Percentiles rank a stretch among this genome's conserved stretches.
Conservation (phyloP, 1,140 invertebrate genomes). For the Magallana angulata region DNA sequence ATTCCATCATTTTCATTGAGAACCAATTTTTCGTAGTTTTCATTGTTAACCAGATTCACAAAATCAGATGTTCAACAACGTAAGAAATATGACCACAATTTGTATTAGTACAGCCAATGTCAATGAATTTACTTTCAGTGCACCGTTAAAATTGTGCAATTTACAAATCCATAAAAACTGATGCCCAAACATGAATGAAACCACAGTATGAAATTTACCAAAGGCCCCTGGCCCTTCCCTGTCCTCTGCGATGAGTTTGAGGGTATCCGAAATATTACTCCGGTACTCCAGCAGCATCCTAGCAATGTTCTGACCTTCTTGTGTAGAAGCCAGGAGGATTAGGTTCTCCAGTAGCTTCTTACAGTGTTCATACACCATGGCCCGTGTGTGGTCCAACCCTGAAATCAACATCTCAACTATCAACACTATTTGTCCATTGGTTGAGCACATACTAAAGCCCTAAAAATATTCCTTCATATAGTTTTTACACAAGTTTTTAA, state of each 20-base stretch:
- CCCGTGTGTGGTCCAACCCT: conserved; percentile 86
- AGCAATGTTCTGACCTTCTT: conserved; percentile 94
- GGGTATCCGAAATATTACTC: conserved; percentile 71
- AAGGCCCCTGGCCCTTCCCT: conserved; percentile 61
- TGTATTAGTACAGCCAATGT: too few relatives aligned
- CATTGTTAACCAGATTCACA: too few relatives aligned
- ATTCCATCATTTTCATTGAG: too few relatives aligned
- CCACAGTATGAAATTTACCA: conserved; percentile 24
- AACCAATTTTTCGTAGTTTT: too few relatives aligned
- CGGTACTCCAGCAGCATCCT: conserved; percentile 91
- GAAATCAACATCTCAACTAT: conserved; percentile 5
- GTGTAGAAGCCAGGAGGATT: conserved; percentile 91
- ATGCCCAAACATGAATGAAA: too few relatives aligned
- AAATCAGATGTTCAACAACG: too few relatives aligned
- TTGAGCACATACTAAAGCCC: not conserved
- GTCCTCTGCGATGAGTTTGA: conserved; percentile 71
- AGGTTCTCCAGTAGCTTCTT: conserved; percentile 93
- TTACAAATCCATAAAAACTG: too few relatives aligned
- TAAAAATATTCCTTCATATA: not conserved
- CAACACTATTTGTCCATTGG: too few relatives aligned
- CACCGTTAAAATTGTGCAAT: too few relatives aligned
- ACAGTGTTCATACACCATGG: conserved; percentile 96
- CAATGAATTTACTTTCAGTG: too few relatives aligned
- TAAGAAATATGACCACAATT: too few relatives aligned
- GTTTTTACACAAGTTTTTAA: not conserved